Conservation (phyloP, 2,797 vertebrate species). For the Lithobates pipiens region DNA sequence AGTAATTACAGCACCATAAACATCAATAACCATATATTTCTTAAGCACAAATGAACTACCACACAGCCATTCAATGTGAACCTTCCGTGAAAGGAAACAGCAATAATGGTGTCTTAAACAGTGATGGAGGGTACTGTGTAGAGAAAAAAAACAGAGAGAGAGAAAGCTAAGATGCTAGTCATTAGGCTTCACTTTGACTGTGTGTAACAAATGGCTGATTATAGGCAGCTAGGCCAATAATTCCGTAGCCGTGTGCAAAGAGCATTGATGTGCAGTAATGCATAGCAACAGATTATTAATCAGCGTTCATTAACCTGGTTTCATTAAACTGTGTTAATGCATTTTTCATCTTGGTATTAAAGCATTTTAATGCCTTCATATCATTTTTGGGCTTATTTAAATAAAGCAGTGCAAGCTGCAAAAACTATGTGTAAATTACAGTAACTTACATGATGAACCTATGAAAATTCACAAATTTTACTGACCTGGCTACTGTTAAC, state of each 20-base stretch:
- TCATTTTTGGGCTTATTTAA: no score
- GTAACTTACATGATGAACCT: no score
- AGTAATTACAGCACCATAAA: neutral
- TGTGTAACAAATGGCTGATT: neutral
- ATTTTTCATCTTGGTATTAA: no score
- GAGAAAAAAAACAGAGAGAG: neutral
- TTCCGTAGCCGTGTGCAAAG: neutral
- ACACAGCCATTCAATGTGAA: neutral
- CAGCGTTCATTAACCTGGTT: no score
- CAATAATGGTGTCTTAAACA: neutral
- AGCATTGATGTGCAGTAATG: no score
- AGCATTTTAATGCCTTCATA: no score
- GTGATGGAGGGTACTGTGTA: neutral
- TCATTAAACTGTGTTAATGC: no score
- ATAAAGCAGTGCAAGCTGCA: no score
- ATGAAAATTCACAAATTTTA: no score
- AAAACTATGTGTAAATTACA: no score
- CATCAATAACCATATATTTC: neutral
- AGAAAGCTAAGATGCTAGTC: neutral
- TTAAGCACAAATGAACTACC: neutral
- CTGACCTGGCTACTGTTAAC: no score
- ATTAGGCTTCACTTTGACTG: neutral
- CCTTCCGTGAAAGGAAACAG: neutral
- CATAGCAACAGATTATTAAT: no score
- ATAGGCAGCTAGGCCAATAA: neutral